Evolutionary conservation across 2,888 invertebrate species (phyloP).

Genomic region (Ctenicera cuprea): DNA sequence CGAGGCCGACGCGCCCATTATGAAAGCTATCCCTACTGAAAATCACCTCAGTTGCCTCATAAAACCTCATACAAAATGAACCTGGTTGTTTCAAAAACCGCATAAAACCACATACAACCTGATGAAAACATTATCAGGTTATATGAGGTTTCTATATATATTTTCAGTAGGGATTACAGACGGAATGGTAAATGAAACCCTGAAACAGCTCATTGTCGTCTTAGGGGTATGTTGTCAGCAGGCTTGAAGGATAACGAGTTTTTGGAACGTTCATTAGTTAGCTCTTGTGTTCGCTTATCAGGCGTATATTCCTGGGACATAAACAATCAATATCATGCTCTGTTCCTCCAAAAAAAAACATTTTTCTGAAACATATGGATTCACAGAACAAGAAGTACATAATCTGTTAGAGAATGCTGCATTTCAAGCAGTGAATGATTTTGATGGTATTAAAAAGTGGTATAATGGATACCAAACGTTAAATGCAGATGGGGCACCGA

Average conservation of each 20-base stretch:
- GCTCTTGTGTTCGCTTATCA: background rate
- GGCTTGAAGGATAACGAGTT: background rate
- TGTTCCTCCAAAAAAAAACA: background rate
- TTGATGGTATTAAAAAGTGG: slow-evolving; percentile 1
- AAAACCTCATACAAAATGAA: no score
- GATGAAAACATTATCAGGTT: no score
- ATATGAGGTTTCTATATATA: no score
- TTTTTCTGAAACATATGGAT: slow-evolving; percentile 1
- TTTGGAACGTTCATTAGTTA: background rate
- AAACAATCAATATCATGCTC: background rate
- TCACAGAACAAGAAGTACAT: background rate
- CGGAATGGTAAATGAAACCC: background rate
- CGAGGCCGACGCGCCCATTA: background rate
- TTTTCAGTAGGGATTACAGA: no score
- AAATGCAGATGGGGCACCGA: background rate
- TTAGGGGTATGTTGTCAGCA: background rate
- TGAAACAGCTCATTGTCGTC: background rate
- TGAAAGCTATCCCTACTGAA: no score
- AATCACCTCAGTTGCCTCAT: no score
- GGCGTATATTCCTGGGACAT: slow-evolving; percentile 2
- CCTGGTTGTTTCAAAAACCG: no score
- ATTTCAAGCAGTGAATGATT: slow-evolving; percentile 3
- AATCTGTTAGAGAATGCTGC: background rate
- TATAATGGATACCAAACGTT: slow-evolving; percentile 6
- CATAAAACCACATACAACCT: no score